Base-by-base conservation (phyloP, 2,797 vertebrate species). In the Myotis planiceps region DNA sequence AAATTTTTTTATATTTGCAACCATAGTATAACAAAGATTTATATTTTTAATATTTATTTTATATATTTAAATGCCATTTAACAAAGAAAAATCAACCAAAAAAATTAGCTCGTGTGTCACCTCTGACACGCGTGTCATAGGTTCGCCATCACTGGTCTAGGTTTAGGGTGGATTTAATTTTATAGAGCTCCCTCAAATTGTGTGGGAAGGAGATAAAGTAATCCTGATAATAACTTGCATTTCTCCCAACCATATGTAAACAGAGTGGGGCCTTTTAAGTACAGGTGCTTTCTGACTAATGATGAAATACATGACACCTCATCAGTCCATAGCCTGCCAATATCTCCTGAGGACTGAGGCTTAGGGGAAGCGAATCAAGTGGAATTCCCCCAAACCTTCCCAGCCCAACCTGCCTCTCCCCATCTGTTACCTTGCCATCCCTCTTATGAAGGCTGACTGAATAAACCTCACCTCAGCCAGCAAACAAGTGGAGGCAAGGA, bases 211-310 rank as follows among this genome's bases (percentile, higher is more conserved):
- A 81, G 27, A 84, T 23, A 49, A 75, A 93, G 42, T n/a, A 76
- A 78, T 92, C 82, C 39, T 72, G 39, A 80, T 23, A n/a, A 78
- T 71, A 72, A 92, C 63, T 32, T 58, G n/a, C 16, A 72, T 81
- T 95, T 58, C 68, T 39, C 51, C 63, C 37, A 65, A 63, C 5
- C 32, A 45, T 90, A 76, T 42, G 9, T 53, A 90, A 88, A 63
- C 5, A 4, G 32, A 83, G 29, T 80, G 29, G 39, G 15, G 68
- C 45, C 34, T 80, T 86, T 83, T 47, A 74, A 37, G 21, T 69
- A 86, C 72, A 91, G 25, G n/a, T 29, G 34, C n/a, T 91, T 71
- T 92, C 65, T 92, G 76, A 88, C 78, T 88, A 91, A 81, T 45
- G 29, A 87, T 34, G 79, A 96, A 95, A 91, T 71, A 74, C 84